These are phyloP conservation scores for Ctenosaura bakeri DNA, from an alignment of 2,797 vertebrate species.

Conservation along the genomic window DNA sequence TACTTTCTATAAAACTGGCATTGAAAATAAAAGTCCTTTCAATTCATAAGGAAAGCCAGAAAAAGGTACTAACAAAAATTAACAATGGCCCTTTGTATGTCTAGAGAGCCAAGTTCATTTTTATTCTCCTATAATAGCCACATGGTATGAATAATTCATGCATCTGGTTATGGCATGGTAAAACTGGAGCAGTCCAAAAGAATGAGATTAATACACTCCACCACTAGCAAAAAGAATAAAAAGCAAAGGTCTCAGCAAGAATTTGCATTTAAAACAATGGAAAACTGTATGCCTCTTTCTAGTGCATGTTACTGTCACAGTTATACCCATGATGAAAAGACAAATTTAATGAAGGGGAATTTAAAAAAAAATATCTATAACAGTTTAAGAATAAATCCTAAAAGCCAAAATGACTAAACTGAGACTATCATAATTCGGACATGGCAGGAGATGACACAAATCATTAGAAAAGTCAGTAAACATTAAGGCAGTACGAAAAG, in stretches of 20 bases:
- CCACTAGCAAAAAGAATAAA: slow-evolving; percentile 46
- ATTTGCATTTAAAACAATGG: slow-evolving; percentile 18
- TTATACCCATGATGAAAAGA: slow-evolving; percentile 18
- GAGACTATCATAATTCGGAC: no score
- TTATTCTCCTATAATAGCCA: slow-evolving; percentile 57
- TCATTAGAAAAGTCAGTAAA: neutral
- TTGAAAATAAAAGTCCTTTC: neutral
- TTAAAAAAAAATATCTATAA: neutral
- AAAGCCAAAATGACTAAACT: no score
- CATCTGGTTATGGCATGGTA: slow-evolving; percentile 65
- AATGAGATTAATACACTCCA: slow-evolving; percentile 25
- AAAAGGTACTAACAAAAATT: neutral
- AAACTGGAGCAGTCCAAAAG: slow-evolving; percentile 15
- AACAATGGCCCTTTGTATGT: slow-evolving; percentile 39
- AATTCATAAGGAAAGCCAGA: neutral
- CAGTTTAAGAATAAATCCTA: no score
- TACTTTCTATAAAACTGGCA: neutral
- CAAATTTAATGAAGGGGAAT: slow-evolving; percentile 47
- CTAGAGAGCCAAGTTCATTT: slow-evolving; percentile 51
- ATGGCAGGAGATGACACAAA: no score
- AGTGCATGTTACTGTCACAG: neutral
- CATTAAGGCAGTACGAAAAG: neutral
- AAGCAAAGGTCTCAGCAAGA: slow-evolving; percentile 41
- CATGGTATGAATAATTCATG: slow-evolving; percentile 69
- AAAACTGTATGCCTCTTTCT: slow-evolving; percentile 16